Conservation (phyloP, 1,140 invertebrate species). For the Trichoplusia ni region DNA sequence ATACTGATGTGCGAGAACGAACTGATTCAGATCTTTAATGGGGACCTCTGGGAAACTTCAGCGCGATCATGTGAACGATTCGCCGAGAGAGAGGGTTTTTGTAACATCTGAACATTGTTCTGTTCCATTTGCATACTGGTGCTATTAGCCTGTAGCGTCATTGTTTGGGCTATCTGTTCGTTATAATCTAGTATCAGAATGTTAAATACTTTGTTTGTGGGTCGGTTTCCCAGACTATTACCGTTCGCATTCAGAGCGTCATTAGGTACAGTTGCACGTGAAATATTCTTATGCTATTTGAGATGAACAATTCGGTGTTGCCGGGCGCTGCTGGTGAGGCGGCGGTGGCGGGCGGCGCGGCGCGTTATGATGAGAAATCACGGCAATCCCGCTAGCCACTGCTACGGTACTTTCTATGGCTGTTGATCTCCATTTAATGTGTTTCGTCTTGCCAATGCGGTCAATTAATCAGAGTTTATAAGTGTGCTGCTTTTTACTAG, state of each 20-base stretch:
- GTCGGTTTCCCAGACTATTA: conserved; percentile 73
- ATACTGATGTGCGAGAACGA: conserved; percentile 42
- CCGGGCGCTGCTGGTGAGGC: conserved; percentile 17
- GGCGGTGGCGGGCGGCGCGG: conserved; percentile 34
- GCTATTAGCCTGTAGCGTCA: conserved; percentile 48
- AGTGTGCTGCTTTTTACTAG: conserved; percentile 18
- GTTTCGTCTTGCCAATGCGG: conserved; percentile 64
- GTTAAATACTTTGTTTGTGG: conserved; percentile 61
- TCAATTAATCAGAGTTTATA: conserved; percentile 65
- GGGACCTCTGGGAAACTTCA: conserved; percentile 20
- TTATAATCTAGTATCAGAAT: conserved; percentile 64
- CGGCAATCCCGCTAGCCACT: conserved; percentile 66
- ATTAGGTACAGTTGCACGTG: conserved; percentile 75
- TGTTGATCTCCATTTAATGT: conserved; percentile 71
- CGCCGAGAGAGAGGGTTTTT: conserved; percentile 40
- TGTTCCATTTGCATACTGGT: conserved; percentile 67
- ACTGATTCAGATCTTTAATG: conserved; percentile 28
- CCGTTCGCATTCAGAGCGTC: conserved; percentile 63
- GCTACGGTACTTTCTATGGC: conserved; percentile 73
- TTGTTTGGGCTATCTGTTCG: conserved; percentile 72
- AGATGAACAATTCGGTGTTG: conserved; percentile 62
- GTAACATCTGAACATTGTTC: conserved; percentile 58
- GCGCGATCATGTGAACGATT: conserved; percentile 32
- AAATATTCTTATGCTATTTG: conserved; percentile 65
- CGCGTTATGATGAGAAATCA: conserved; percentile 64